Conservation (phyloP, 2,797 vertebrate genomes). For the Sebastes vulpes region DNA sequence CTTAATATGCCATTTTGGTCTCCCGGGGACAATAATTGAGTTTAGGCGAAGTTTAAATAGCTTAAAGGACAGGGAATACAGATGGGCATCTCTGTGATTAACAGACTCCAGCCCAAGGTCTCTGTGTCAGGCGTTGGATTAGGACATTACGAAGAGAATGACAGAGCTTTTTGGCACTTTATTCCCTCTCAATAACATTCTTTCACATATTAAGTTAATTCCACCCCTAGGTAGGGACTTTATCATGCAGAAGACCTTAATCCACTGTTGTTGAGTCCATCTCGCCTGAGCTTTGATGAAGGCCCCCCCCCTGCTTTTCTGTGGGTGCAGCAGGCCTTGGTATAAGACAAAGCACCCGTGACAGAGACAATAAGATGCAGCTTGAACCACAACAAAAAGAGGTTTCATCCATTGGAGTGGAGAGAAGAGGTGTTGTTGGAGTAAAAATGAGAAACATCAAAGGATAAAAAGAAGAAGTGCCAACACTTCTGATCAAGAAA, state of each 20-base stretch:
- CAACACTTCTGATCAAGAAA: constrained; percentile 86
- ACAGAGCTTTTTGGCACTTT: constrained; percentile 99
- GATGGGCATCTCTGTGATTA: constrained; percentile 99
- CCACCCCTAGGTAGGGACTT: constrained; percentile 99
- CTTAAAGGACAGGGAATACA: constrained; percentile 96
- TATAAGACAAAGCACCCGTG: constrained; percentile 98
- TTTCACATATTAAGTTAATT: constrained; percentile 99
- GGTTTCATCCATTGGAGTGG: constrained; percentile 90
- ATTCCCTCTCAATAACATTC: constrained; percentile 99
- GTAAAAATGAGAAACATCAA: constrained; percentile 78
- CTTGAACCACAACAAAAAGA: constrained; percentile 91
- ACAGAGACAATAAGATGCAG: constrained; percentile 98
- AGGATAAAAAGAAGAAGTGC: constrained; percentile 63
- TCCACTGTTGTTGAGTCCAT: constrained; percentile 99
- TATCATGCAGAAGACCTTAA: constrained; percentile 99
- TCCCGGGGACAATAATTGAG: constrained; percentile 99
- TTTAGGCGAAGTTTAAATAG: constrained; percentile 99
- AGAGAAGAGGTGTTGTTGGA: constrained; percentile 83
- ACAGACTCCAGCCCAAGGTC: constrained; percentile 95
- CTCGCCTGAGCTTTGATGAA: constrained; percentile 96
- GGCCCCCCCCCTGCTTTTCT: constrained; percentile 88
- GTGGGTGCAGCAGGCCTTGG: constrained; percentile 94
- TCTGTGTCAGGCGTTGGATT: constrained; percentile 98
- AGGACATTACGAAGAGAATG: constrained; percentile 99
- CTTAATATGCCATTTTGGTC: constrained; percentile 98